Conservation (phyloP, 35 echinoderm and acorn worm genomes). For the Heliocidaris tuberculata region DNA sequence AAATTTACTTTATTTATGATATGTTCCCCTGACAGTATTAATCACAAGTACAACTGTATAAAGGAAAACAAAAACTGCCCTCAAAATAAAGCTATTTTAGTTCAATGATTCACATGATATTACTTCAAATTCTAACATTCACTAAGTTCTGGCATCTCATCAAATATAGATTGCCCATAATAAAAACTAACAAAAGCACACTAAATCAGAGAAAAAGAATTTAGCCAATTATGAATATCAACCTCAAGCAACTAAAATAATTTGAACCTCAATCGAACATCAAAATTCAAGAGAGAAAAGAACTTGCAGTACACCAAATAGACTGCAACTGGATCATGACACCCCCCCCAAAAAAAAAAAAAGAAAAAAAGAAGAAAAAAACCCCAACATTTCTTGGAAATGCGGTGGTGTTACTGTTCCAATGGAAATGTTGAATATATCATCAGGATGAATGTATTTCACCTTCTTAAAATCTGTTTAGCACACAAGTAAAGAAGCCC, state of each 20-base stretch:
- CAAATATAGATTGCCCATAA: neutral
- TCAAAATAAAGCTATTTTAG: neutral
- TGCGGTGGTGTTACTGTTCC: neutral
- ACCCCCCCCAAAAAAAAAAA: too few species aligned
- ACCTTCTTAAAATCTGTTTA: neutral
- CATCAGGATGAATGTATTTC: neutral
- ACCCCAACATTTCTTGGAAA: neutral
- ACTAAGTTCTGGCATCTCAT: neutral
- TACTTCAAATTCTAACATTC: too few species aligned
- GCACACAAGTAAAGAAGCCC: neutral
- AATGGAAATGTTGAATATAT: neutral
- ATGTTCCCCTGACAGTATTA: neutral
- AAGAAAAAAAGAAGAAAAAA: too few species aligned
- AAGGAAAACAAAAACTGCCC: neutral
- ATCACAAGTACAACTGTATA: neutral
- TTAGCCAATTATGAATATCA: neutral
- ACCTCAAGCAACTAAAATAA: neutral
- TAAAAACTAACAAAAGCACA: neutral
- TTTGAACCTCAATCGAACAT: neutral
- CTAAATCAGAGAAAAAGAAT: neutral
- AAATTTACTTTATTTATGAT: neutral
- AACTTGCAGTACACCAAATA: neutral
- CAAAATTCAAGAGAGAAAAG: neutral
- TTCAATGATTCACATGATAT: too few species aligned
- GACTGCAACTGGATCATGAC: too few species aligned